Percentiles rank a stretch among this genome's conserved stretches.
phyloP scores from a whole-genome alignment of 2,888 invertebrate species.

The Podabrus alpinus region DNA sequence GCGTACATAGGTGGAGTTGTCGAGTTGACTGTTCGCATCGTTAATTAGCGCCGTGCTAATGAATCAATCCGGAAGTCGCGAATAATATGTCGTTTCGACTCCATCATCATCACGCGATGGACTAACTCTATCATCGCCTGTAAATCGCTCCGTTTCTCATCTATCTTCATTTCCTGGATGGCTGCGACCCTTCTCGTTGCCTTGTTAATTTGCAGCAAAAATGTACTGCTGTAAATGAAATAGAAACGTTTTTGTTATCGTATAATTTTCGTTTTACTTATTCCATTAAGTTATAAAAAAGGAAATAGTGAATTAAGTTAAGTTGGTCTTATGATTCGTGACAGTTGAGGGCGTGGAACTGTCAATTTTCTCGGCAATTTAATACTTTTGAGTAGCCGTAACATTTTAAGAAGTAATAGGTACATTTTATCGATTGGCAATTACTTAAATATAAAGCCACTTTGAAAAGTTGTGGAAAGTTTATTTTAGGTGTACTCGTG shows the following conservation, averaged over 20 bases:
- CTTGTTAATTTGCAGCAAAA: constrained; percentile 44
- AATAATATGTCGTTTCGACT: constrained; percentile 37
- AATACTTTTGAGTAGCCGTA: constrained; percentile 18
- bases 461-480: constrained; percentile 10
- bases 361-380: constrained; percentile 18
- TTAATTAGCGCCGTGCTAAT: constrained; percentile 39
- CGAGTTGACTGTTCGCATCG: constrained; percentile 36
- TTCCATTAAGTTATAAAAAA: constrained; percentile 35
- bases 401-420: constrained; percentile 11
- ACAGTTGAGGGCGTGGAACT: constrained; percentile 31
- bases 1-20: constrained; percentile 10
- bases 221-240: constrained; percentile 44
- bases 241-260: constrained; percentile 38
- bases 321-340: constrained; percentile 38
- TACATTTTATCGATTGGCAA: constrained; percentile 5
- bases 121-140: constrained; percentile 26
- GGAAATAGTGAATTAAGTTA: constrained; percentile 38
- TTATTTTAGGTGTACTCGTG: constrained; percentile 19
- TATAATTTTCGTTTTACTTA: constrained; percentile 33
- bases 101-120: constrained; percentile 32
- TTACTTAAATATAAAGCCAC: neutral
- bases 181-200: constrained; percentile 39
- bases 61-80: constrained; percentile 38
- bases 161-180: constrained; percentile 46
- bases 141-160: constrained; percentile 40